A percentile compares a stretch with the other conserved stretches of the same genome.
phyloP scores from a whole-genome alignment of 1,140 invertebrate genomes.

The Drosophila sp. region DNA sequence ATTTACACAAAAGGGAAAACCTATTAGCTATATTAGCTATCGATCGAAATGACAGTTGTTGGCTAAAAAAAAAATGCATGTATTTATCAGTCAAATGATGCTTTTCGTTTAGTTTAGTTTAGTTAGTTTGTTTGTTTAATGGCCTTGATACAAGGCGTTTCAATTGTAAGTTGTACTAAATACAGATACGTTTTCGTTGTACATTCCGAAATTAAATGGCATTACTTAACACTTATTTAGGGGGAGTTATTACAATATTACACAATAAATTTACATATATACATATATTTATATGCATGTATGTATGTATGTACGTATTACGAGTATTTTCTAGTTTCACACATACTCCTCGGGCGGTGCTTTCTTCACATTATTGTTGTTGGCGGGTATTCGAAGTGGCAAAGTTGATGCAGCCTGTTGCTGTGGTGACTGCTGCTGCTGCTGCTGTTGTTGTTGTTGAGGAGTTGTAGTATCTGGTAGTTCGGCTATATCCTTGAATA shows the following conservation, averaged over 20 bases:
- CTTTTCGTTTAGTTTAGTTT: slow-evolving; percentile 43
- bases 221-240: slow-evolving; percentile 50
- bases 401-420: slow-evolving; percentile 84
- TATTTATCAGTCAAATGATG: background rate
- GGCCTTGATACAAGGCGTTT: slow-evolving; percentile 82
- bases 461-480: slow-evolving; percentile 91
- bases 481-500: slow-evolving; percentile 98
- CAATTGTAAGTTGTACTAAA: slow-evolving; percentile 9
- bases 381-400: slow-evolving; percentile 87
- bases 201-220: slow-evolving; percentile 72
- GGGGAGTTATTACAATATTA: slow-evolving; percentile 33
- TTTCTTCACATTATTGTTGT: slow-evolving; percentile 83
- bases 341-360: slow-evolving; percentile 93
- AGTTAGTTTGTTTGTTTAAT: slow-evolving; percentile 30
- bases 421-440: slow-evolving; percentile 35
- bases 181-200: slow-evolving; percentile 58
- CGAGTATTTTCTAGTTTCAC: slow-evolving; percentile 82
- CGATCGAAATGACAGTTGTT: slow-evolving; percentile 12
- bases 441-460: slow-evolving; percentile 44
- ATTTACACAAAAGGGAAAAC: slow-evolving; percentile 42
- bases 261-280: slow-evolving; percentile 53
- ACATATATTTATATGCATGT: background rate
- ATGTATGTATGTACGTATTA: background rate
- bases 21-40: background rate
- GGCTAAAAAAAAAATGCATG: background rate